Percentiles rank a stretch among this genome's conserved stretches.
These are phyloP conservation scores for Himalopsyche japonica DNA, from an alignment of 2,888 invertebrate species.

Conservation along the genomic window DNA sequence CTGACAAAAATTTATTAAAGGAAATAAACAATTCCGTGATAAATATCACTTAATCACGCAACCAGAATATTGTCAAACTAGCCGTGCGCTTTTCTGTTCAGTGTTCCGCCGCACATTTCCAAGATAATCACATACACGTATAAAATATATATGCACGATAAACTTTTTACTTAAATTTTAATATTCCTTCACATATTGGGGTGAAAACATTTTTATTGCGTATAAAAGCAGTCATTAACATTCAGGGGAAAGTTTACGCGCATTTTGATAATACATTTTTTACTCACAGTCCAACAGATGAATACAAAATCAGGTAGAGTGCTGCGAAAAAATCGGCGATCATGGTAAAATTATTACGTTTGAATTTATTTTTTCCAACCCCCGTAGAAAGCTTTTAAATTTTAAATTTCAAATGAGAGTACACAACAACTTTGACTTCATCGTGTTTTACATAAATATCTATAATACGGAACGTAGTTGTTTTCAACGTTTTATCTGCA, in stretches of 20 bases:
- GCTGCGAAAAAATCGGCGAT: background rate
- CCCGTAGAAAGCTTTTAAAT: background rate
- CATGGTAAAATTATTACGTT: background rate
- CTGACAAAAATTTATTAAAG: no score
- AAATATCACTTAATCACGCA: background rate
- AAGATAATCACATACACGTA: background rate
- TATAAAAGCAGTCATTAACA: background rate
- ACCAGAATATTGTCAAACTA: background rate
- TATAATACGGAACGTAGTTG: background rate
- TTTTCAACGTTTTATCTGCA: no score
- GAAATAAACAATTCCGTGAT: background rate
- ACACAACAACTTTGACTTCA: background rate
- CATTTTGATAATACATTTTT: background rate
- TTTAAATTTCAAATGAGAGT: background rate
- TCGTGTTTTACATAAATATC: background rate
- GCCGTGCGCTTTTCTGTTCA: background rate
- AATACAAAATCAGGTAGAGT: background rate
- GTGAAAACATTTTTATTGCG: slow-evolving; percentile 3
- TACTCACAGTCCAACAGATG: background rate
- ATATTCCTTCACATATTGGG: background rate
- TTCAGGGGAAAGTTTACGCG: background rate
- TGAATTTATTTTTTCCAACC: background rate
- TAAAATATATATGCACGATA: background rate
- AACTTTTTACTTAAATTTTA: slow-evolving; percentile 4
- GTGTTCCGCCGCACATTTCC: background rate